These are phyloP conservation scores for Drosophila mayri DNA, from an alignment of 1,140 invertebrate genomes.

Conservation along the genomic window DNA sequence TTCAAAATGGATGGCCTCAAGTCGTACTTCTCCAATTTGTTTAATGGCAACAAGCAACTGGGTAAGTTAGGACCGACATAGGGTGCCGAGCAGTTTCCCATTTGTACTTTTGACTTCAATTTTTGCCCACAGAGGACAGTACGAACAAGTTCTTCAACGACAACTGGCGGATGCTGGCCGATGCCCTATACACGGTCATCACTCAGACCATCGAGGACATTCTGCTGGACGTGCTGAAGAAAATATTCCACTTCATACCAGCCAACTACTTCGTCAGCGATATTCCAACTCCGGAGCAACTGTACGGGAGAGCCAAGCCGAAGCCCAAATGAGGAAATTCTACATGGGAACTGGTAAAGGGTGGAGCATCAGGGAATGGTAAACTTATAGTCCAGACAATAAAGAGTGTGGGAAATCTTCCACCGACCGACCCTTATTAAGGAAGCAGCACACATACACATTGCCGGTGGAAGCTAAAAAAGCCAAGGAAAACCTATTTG, in stretches of 20 bases:
- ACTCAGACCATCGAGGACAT: conserved; percentile 89
- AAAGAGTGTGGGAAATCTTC: conserved; percentile 22
- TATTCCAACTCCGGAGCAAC: conserved; percentile 84
- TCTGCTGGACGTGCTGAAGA: conserved; percentile 87
- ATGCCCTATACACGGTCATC: conserved; percentile 88
- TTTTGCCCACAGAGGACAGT: conserved; percentile 87
- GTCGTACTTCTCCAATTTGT: conserved; percentile 79
- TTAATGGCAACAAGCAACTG: conserved; percentile 81
- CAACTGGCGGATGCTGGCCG: conserved; percentile 89
- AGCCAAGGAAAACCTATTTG: conserved; percentile 9
- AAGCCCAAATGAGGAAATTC: conserved; percentile 36
- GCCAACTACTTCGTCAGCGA: conserved; percentile 88
- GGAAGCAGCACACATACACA: conserved; percentile 1
- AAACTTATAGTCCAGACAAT: conserved; percentile 25
- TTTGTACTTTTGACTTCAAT: background rate
- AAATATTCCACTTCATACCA: conserved; percentile 88
- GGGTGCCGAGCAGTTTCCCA: background rate
- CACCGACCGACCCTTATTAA: conserved; percentile 6
- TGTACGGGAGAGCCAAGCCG: conserved; percentile 68
- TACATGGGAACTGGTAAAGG: too few relatives aligned
- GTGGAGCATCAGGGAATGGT: conserved; percentile 4
- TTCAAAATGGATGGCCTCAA: conserved; percentile 80
- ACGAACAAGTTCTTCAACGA: conserved; percentile 89
- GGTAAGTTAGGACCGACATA: conserved; percentile 39
- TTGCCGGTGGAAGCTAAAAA: background rate